A percentile compares a stretch with the other conserved stretches of the same genome.
Conservation (phyloP, 2,113 vertebrate genomes). For the Calyptomena viridis region DNA sequence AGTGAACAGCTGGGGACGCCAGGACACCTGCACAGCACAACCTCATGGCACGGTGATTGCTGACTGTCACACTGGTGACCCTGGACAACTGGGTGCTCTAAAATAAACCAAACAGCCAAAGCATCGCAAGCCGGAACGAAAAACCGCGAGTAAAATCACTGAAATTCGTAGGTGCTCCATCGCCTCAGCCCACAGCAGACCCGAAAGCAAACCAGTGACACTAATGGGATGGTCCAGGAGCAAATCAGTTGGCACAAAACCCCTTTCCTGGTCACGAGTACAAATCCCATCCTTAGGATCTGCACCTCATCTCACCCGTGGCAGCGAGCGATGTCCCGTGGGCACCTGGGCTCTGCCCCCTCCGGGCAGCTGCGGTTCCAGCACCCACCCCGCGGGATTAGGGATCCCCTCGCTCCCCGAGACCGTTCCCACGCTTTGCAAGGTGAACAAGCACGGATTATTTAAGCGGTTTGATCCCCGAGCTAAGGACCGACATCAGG, state of each 20-base stretch:
- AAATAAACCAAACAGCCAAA: not conserved
- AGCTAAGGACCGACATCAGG: accelerated
- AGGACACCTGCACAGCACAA: not conserved
- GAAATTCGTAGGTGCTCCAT: no score
- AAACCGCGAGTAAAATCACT: accelerated
- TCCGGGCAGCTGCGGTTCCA: accelerated
- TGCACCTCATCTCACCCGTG: accelerated
- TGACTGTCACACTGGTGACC: not conserved
- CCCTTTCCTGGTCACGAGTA: accelerated
- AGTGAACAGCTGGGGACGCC: not conserved
- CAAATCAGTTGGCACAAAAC: not conserved
- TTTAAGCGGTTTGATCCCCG: accelerated
- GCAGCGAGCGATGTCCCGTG: accelerated
- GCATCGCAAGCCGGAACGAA: not conserved
- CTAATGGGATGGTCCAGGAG: not conserved
- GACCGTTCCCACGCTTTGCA: accelerated
- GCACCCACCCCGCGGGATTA: accelerated
- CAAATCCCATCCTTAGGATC: not conserved
- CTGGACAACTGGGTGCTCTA: not conserved
- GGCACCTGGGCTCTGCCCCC: not conserved
- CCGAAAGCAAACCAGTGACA: not conserved
- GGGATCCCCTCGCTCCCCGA: accelerated
- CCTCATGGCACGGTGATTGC: not conserved
- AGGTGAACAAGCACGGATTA: accelerated
- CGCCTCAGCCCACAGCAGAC: not conserved